These are phyloP conservation scores for Diadumene lineata DNA, from an alignment of 92 coral and sea anemone species.

Conservation along the genomic window DNA sequence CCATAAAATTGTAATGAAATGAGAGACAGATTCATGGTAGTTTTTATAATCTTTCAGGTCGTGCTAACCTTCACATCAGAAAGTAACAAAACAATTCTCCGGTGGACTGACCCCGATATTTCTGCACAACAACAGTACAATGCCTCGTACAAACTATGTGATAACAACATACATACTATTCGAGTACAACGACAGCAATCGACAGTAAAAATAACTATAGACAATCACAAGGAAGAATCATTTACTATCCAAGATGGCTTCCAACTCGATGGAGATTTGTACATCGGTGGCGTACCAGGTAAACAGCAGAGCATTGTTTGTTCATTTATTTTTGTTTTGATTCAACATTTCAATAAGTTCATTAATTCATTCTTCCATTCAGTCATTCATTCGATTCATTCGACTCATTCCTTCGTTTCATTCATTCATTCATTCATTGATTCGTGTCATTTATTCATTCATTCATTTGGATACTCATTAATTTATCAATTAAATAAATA, in stretches of 20 bases:
- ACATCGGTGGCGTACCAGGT: conserved; percentile 97
- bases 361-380: too few relatives aligned
- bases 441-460: too few relatives aligned
- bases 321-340: too few relatives aligned
- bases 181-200: conserved; percentile 43
- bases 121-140: conserved; percentile 58
- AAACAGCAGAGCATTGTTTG: background rate
- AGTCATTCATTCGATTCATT: too few relatives aligned
- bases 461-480: too few relatives aligned
- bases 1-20: too few relatives aligned
- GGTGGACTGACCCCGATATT: conserved; percentile 85
- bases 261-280: conserved; percentile 61
- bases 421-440: too few relatives aligned
- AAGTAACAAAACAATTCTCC: conserved; percentile 46
- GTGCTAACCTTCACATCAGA: conserved; percentile 55
- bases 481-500: too few relatives aligned
- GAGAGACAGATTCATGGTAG: background rate
- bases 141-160: conserved; percentile 86
- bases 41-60: conserved; percentile 43
- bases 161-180: conserved; percentile 77
- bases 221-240: conserved; percentile 33
- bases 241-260: conserved; percentile 44
- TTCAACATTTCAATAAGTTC: too few relatives aligned
- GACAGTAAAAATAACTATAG: conserved; percentile 55
- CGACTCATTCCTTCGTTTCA: too few relatives aligned